A percentile compares a stretch with the other conserved stretches of the same genome.
These are phyloP conservation scores for Tinea pellionella DNA, from an alignment of 2,888 invertebrate genomes.

Conservation along the genomic window DNA sequence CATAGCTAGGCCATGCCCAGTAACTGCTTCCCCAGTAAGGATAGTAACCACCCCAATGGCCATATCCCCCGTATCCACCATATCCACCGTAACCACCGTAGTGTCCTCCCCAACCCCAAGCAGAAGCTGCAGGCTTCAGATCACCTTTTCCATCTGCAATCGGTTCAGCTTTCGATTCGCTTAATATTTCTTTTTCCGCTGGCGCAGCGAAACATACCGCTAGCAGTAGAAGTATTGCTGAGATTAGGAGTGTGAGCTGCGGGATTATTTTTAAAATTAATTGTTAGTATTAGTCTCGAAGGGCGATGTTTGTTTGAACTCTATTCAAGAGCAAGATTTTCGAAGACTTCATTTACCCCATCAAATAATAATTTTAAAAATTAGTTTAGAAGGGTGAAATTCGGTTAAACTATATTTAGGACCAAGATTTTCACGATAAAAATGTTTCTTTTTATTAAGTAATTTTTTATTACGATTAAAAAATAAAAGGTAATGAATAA, in stretches of 20 bases:
- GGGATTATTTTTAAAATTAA: too few species aligned
- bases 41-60: slow-evolving; percentile 24
- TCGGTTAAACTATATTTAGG: too few species aligned
- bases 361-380: too few species aligned
- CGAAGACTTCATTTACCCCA: too few species aligned
- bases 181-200: slow-evolving; percentile 26
- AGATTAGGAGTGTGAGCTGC: slow-evolving; percentile 35
- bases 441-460: too few species aligned
- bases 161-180: slow-evolving; percentile 27
- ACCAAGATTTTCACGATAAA: too few species aligned
- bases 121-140: slow-evolving; percentile 50
- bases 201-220: slow-evolving; percentile 39
- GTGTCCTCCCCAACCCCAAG: slow-evolving; percentile 30
- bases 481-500: too few species aligned
- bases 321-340: too few species aligned
- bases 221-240: slow-evolving; percentile 32
- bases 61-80: slow-evolving; percentile 21
- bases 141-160: slow-evolving; percentile 41
- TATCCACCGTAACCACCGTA: slow-evolving; percentile 28
- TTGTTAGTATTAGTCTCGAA: neutral
- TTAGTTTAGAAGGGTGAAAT: neutral
- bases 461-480: too few species aligned
- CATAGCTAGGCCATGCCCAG: slow-evolving; percentile 17
- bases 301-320: too few species aligned
- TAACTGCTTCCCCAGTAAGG: slow-evolving; percentile 15